A percentile compares a stretch with the other conserved stretches of the same genome.
phyloP scores from a whole-genome alignment of 1,140 invertebrate species.

The Vanessa tameamea region DNA sequence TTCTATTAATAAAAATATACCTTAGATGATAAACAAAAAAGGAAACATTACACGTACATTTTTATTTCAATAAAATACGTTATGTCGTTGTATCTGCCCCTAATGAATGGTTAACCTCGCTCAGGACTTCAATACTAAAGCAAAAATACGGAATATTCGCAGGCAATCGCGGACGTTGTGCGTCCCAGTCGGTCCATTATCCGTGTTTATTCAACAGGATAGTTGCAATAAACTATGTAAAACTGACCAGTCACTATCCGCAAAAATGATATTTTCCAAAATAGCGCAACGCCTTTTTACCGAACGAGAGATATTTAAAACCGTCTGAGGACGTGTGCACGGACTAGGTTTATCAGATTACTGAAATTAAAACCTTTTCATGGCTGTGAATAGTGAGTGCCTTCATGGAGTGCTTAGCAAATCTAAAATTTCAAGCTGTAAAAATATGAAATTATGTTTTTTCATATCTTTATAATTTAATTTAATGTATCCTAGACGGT shows the following conservation, averaged over 20 bases:
- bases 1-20: too few species aligned
- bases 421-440: slow-evolving; percentile 14
- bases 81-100: not conserved
- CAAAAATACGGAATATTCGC: slow-evolving; percentile 22
- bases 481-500: not conserved
- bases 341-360: slow-evolving; percentile 34
- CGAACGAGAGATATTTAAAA: slow-evolving; percentile 19
- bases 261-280: slow-evolving; percentile 11
- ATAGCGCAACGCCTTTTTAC: slow-evolving; percentile 1
- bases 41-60: not conserved
- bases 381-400: slow-evolving; percentile 26
- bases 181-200: slow-evolving; percentile 10
- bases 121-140: slow-evolving; percentile 3
- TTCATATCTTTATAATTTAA: not conserved
- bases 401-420: slow-evolving; percentile 21
- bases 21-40: not conserved
- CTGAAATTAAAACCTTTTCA: slow-evolving; percentile 36
- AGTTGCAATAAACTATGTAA: slow-evolving; percentile 26
- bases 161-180: slow-evolving; percentile 5
- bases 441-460: not conserved
- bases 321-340: slow-evolving; percentile 21
- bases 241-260: slow-evolving; percentile 3
- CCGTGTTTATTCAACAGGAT: slow-evolving; percentile 16
- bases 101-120: slow-evolving; percentile 23
- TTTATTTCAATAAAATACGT: not conserved